Percentiles rank a stretch among this genome's conserved stretches.
Evolutionary conservation across 2,888 invertebrate species (phyloP).

Genomic region (Torymus auratus): DNA sequence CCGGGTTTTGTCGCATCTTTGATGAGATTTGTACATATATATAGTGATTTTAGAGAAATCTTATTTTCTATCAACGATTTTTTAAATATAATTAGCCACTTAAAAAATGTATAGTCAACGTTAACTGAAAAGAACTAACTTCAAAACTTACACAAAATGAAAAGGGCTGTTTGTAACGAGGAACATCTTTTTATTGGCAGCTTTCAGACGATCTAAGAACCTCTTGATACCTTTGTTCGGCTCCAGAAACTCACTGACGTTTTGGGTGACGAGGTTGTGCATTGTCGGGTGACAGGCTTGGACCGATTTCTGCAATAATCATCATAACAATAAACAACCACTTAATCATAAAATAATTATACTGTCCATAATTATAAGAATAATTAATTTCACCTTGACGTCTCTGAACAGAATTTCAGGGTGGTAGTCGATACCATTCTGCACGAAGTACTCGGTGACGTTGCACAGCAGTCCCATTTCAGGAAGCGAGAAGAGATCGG

Average conservation of each 20-base stretch:
- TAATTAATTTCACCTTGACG: slow-evolving; percentile 83
- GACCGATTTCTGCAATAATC: slow-evolving; percentile 84
- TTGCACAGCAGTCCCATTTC: slow-evolving; percentile 96
- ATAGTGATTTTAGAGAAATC: too few relatives aligned
- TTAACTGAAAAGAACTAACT: too few relatives aligned
- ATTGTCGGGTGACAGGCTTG: slow-evolving; percentile 92
- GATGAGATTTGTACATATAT: too few relatives aligned
- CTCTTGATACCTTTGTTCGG: slow-evolving; percentile 84
- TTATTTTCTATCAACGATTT: not conserved
- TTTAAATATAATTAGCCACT: too few relatives aligned
- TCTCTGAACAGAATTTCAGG: slow-evolving; percentile 97
- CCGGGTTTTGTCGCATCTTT: too few relatives aligned
- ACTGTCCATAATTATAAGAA: too few relatives aligned
- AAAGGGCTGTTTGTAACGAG: slow-evolving; percentile 98
- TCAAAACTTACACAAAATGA: slow-evolving; percentile 90
- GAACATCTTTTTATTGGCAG: slow-evolving; percentile 91
- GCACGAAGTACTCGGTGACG: slow-evolving; percentile 94
- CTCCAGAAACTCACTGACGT: slow-evolving; percentile 88
- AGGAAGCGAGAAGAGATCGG: slow-evolving; percentile 97
- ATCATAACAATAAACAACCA: too few relatives aligned
- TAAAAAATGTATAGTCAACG: too few relatives aligned
- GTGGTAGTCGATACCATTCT: slow-evolving; percentile 93
- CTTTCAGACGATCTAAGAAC: slow-evolving; percentile 86
- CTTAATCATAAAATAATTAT: too few relatives aligned
- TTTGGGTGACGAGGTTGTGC: slow-evolving; percentile 91